Conservation (phyloP, 2,888 invertebrate genomes). For the Calameuta idolon region DNA sequence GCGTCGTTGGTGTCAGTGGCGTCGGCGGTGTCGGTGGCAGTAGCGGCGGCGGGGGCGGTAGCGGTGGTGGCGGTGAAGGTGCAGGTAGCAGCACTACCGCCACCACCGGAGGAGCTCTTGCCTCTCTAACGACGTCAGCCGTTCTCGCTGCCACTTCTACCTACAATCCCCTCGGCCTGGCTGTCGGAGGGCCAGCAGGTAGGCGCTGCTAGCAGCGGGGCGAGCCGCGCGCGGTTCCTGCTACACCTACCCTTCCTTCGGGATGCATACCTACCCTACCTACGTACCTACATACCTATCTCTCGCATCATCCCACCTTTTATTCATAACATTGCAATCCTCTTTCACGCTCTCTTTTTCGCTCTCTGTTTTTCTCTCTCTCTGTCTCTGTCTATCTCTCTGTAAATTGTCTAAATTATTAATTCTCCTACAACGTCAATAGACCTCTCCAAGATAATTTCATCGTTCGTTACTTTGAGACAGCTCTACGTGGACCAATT, state of each 20-base stretch:
- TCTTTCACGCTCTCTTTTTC: slow-evolving; percentile 25
- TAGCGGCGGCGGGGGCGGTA: slow-evolving; percentile 71
- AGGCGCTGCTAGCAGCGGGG: slow-evolving; percentile 69
- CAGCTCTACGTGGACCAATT: slow-evolving; percentile 6
- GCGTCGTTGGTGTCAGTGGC: slow-evolving; percentile 71
- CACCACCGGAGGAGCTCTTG: slow-evolving; percentile 53
- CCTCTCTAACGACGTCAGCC: slow-evolving; percentile 63
- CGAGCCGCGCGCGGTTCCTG: slow-evolving; percentile 65
- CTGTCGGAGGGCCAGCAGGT: slow-evolving; percentile 83
- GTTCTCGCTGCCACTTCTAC: slow-evolving; percentile 71
- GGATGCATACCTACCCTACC: not conserved
- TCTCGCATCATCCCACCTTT: not conserved
- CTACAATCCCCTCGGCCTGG: slow-evolving; percentile 89
- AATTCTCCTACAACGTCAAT: not conserved
- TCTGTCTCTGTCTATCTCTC: slow-evolving; percentile 10
- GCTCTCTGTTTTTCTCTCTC: slow-evolving; percentile 14
- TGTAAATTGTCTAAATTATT: not conserved
- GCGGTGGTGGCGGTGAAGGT: slow-evolving; percentile 57
- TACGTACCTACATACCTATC: not conserved
- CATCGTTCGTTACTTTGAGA: not conserved
- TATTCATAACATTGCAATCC: slow-evolving; percentile 11
- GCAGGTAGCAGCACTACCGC: slow-evolving; percentile 24
- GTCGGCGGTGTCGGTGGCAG: slow-evolving; percentile 75
- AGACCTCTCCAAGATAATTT: not conserved
- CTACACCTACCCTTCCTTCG: slow-evolving; percentile 56